Percentiles rank a stretch among this genome's conserved stretches.
Conservation (phyloP, 2,797 vertebrate species). For the Tachyglossus aculeatus region DNA sequence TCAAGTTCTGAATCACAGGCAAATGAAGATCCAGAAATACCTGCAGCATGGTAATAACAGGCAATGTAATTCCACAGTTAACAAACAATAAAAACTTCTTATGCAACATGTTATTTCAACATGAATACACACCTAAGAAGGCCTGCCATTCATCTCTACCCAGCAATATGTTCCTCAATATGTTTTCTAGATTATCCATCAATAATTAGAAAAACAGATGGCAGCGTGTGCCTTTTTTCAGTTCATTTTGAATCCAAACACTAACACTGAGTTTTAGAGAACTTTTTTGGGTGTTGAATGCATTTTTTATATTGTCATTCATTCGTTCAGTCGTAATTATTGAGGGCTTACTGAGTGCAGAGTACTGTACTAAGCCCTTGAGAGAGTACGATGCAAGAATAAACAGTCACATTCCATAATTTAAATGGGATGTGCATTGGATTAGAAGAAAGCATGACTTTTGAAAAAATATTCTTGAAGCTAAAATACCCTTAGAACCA, state of each 20-base stretch:
- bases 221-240: neutral
- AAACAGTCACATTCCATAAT: too few species aligned
- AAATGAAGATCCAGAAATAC: too few species aligned
- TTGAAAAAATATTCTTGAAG: slow-evolving; percentile 29
- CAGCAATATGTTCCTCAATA: neutral
- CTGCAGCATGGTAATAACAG: too few species aligned
- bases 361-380: too few species aligned
- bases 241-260: accelerated
- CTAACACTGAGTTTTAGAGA: neutral
- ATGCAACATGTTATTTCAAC: too few species aligned
- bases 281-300: neutral
- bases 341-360: too few species aligned
- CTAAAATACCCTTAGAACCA: slow-evolving; percentile 18
- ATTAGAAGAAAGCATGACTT: slow-evolving; percentile 26
- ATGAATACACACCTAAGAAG: neutral
- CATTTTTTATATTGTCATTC: neutral
- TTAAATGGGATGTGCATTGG: slow-evolving; percentile 11
- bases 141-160: neutral
- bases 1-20: too few species aligned
- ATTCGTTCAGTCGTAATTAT: too few species aligned
- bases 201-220: neutral
- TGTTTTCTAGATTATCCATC: neutral
- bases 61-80: too few species aligned
- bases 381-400: too few species aligned
- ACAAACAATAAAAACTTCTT: too few species aligned